phyloP scores from a whole-genome alignment of 2,888 invertebrate species.

The Xestoiulus laeticollis region DNA sequence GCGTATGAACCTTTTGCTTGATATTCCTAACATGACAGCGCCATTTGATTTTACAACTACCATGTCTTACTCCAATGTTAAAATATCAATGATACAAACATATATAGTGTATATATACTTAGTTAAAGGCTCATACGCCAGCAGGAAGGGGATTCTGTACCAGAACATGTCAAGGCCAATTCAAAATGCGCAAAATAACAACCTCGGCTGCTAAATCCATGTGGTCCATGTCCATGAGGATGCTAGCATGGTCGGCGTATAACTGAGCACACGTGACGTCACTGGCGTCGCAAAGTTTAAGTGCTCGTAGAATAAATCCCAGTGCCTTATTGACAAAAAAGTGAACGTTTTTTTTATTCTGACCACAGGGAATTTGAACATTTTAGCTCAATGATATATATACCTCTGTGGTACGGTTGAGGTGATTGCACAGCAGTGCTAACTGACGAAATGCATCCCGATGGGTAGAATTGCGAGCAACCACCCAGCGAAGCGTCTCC shows the following conservation, averaged over 20 bases:
- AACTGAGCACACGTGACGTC: conserved; percentile 57
- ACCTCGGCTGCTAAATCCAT: conserved; percentile 59
- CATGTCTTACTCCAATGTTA: too few relatives aligned
- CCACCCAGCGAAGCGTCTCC: conserved; percentile 56
- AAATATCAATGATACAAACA: too few relatives aligned
- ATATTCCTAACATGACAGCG: neutral
- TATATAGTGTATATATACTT: too few relatives aligned
- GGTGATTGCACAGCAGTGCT: conserved; percentile 58
- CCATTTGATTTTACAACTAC: too few relatives aligned
- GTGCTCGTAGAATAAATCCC: conserved; percentile 58
- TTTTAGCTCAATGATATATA: neutral
- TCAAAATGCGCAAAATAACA: neutral
- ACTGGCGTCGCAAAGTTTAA: conserved; percentile 57
- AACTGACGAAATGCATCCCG: conserved; percentile 58
- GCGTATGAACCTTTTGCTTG: neutral
- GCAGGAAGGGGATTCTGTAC: neutral
- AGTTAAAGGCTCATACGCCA: too few relatives aligned
- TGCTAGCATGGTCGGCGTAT: conserved; percentile 59
- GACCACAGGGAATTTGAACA: neutral
- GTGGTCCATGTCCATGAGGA: conserved; percentile 59
- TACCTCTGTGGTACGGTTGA: conserved; percentile 59
- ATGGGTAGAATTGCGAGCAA: conserved; percentile 56
- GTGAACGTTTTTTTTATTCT: neutral
- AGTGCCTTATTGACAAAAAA: conserved; percentile 56
- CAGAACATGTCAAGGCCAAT: neutral